Percentiles rank a stretch among this genome's conserved stretches.
Evolutionary conservation across 2,888 invertebrate genomes (phyloP).

Genomic region (Polyommatus icarus): DNA sequence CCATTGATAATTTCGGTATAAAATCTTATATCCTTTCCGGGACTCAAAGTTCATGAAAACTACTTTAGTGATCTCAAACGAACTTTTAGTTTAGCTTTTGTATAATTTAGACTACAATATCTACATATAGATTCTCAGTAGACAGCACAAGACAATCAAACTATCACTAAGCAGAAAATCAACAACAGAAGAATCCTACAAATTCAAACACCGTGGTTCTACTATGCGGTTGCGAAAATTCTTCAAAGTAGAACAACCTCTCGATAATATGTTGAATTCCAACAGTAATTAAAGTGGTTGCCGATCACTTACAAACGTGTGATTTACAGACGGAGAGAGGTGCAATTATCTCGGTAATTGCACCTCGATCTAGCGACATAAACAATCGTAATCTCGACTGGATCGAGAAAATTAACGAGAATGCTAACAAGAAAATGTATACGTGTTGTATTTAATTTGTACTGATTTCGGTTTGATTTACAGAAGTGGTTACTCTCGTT

Average conservation of each 20-base stretch:
- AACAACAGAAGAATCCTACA: background rate
- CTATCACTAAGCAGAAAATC: too few relatives aligned
- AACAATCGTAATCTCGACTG: slow-evolving; percentile 35
- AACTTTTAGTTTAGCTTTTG: too few relatives aligned
- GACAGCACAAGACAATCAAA: too few relatives aligned
- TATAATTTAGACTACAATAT: too few relatives aligned
- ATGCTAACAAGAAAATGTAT: slow-evolving; percentile 23
- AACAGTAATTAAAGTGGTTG: slow-evolving; percentile 48
- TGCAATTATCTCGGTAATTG: slow-evolving; percentile 41
- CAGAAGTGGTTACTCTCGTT: background rate
- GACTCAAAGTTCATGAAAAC: too few relatives aligned
- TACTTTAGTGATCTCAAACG: too few relatives aligned
- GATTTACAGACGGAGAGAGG: slow-evolving; percentile 41
- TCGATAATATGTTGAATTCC: slow-evolving; percentile 1
- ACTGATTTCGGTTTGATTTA: slow-evolving; percentile 10
- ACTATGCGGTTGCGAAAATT: background rate
- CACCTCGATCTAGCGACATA: slow-evolving; percentile 38
- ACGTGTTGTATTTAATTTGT: slow-evolving; percentile 12
- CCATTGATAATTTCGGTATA: too few relatives aligned
- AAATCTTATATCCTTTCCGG: too few relatives aligned
- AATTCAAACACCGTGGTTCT: background rate
- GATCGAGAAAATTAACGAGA: slow-evolving; percentile 27
- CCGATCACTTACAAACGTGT: slow-evolving; percentile 41
- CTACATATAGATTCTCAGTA: too few relatives aligned
- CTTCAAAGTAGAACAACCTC: background rate